phyloP scores from a whole-genome alignment of 2,888 invertebrate genomes.

The Caenorhabditis becei region DNA sequence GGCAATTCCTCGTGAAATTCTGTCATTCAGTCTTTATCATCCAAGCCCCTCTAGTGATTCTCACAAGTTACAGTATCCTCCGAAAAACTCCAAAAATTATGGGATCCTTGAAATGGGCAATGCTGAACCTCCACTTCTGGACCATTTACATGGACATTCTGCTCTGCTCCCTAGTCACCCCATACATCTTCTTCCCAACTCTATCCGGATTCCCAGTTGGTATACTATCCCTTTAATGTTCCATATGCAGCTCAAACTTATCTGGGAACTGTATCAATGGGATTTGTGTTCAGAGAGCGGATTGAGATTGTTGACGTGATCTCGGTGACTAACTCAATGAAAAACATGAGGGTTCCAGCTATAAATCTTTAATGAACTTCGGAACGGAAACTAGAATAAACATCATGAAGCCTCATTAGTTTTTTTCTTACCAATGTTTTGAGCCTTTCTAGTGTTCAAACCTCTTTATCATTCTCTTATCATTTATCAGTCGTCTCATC shows the following conservation, averaged over 20 bases:
- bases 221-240: not conserved
- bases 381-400: no score
- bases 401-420: no score
- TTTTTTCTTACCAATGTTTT: no score
- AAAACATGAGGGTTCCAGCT: no score
- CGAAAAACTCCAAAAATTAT: not conserved
- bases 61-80: conserved; percentile 4
- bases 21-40: not conserved
- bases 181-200: not conserved
- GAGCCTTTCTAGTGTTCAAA: no score
- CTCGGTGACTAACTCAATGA: not conserved
- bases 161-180: not conserved
- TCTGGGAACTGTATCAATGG: not conserved
- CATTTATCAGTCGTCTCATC: no score
- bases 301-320: no score
- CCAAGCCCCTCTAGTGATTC: not conserved
- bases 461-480: no score
- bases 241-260: not conserved
- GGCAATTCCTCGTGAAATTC: not conserved
- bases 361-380: no score
- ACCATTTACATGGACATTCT: not conserved
- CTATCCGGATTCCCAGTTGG: not conserved
- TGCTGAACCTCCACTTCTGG: not conserved
- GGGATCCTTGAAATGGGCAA: not conserved
- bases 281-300: not conserved